A percentile compares a stretch with the other conserved stretches of the same genome.
Evolutionary conservation across 1,140 invertebrate genomes (phyloP).

Genomic region (Musca domestica): DNA sequence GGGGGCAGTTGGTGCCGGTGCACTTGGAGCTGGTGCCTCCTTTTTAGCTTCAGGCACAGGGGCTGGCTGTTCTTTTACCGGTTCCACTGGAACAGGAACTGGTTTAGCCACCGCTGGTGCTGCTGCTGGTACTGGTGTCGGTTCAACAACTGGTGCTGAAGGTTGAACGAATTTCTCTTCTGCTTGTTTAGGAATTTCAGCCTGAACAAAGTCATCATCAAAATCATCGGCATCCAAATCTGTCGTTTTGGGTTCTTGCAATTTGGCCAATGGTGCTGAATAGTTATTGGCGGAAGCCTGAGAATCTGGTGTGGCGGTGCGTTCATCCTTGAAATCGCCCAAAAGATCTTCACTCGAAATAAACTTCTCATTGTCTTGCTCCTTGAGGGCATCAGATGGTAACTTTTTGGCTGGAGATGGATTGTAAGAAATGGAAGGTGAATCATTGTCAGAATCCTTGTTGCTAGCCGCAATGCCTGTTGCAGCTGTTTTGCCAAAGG

Average conservation of each 20-base stretch:
- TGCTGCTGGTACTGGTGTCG: slow-evolving; percentile 3
- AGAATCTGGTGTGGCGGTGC: slow-evolving; percentile 35
- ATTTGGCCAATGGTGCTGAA: slow-evolving; percentile 10
- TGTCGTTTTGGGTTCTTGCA: slow-evolving; percentile 32
- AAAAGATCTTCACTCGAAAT: slow-evolving; percentile 52
- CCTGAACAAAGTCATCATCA: slow-evolving; percentile 21
- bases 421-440: slow-evolving; percentile 46
- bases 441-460: slow-evolving; percentile 45
- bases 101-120: slow-evolving; percentile 3
- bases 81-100: slow-evolving; percentile 11
- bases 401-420: slow-evolving; percentile 46
- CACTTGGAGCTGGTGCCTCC: slow-evolving; percentile 19
- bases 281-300: slow-evolving; percentile 8
- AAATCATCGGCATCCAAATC: slow-evolving; percentile 47
- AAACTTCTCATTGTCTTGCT: slow-evolving; percentile 51
- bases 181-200: slow-evolving; percentile 3
- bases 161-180: slow-evolving; percentile 4
- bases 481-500: slow-evolving; percentile 20
- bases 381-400: slow-evolving; percentile 47
- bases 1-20: slow-evolving; percentile 16
- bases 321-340: slow-evolving; percentile 49
- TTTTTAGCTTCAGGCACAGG: background rate
- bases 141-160: slow-evolving; percentile 1
- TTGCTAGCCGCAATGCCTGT: slow-evolving; percentile 29
- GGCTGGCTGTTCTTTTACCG: slow-evolving; percentile 11